Evolutionary conservation across 2,113 vertebrate genomes (phyloP).

Genomic region (Motacilla alba): DNA sequence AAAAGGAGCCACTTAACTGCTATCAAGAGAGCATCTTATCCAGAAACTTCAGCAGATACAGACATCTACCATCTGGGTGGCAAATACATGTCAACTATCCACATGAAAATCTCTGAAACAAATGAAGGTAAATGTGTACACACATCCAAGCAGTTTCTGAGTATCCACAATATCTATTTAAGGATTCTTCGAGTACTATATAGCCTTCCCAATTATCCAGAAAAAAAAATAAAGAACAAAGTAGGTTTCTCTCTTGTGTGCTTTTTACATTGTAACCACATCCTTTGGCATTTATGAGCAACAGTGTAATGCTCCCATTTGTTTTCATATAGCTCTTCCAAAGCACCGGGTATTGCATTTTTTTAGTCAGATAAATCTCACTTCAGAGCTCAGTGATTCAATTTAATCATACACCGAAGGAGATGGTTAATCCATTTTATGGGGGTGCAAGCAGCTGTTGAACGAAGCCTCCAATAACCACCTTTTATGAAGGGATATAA

Average conservation of each 20-base stretch:
- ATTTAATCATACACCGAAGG: background rate
- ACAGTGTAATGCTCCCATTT: background rate
- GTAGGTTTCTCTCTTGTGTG: background rate
- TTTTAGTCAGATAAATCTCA: background rate
- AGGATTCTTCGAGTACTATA: background rate
- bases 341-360: background rate
- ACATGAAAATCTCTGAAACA: background rate
- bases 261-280: background rate
- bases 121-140: background rate
- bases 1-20: background rate
- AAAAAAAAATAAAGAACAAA: background rate
- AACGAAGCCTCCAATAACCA: background rate
- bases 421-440: background rate
- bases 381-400: background rate
- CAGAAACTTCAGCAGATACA: background rate
- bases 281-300: background rate
- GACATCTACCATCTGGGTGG: background rate
- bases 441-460: conserved; percentile 4
- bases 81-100: background rate
- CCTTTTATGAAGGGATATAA: conserved; percentile 26
- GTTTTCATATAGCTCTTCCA: background rate
- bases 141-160: background rate
- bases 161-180: background rate
- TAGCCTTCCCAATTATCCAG: background rate
- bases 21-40: background rate